Conservation (phyloP, 2,888 invertebrate genomes). For the Scrobipalpa costella region DNA sequence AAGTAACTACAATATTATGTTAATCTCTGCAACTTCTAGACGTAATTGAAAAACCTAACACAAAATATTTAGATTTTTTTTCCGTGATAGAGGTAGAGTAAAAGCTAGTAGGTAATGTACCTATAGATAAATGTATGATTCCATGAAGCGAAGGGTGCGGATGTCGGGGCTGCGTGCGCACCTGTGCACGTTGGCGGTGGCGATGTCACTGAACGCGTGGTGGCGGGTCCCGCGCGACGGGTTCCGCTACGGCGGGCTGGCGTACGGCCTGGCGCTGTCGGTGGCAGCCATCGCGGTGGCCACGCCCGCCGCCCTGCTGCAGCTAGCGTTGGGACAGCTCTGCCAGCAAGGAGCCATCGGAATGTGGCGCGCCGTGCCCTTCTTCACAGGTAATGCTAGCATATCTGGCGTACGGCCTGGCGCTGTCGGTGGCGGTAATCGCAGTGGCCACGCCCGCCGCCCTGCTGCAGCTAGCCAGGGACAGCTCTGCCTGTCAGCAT, state of each 20-base stretch:
- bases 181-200: conserved; percentile 78
- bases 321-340: conserved; percentile 83
- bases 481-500: conserved; percentile 83
- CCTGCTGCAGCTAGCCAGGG: conserved; percentile 83
- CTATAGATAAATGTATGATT: neutral
- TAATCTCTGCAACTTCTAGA: no score
- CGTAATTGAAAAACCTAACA: no score
- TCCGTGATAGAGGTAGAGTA: no score
- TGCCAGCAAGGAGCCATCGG: conserved; percentile 84
- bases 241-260: conserved; percentile 69
- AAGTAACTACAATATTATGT: no score
- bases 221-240: conserved; percentile 82
- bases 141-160: neutral
- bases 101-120: no score
- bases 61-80: no score
- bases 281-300: conserved; percentile 74
- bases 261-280: conserved; percentile 77
- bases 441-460: conserved; percentile 80
- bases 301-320: conserved; percentile 81
- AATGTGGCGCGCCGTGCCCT: conserved; percentile 84
- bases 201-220: conserved; percentile 79
- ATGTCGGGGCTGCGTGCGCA: conserved; percentile 43
- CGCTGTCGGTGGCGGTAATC: conserved; percentile 71
- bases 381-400: conserved; percentile 81
- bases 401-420: conserved; percentile 78